A percentile compares a stretch with the other conserved stretches of the same genome.
phyloP scores from a whole-genome alignment of 2,888 invertebrate species.

The Exephanes ischioxanthus region DNA sequence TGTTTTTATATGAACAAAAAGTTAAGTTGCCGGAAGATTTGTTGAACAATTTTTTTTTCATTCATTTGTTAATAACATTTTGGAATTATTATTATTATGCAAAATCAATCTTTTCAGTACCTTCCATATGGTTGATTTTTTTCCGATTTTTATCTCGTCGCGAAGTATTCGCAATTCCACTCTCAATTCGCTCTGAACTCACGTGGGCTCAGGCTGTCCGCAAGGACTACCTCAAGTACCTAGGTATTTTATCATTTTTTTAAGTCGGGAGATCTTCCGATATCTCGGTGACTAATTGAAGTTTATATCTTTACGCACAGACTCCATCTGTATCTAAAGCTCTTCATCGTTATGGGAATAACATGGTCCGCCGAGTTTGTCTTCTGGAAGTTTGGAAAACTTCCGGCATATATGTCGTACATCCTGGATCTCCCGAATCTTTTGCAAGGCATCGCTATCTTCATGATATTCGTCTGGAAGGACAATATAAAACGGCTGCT shows the following conservation, averaged over 20 bases:
- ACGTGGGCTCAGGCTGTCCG: too few relatives aligned
- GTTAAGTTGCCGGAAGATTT: too few relatives aligned
- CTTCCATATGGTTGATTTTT: too few relatives aligned
- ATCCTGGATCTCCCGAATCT: constrained; percentile 89
- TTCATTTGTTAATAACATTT: too few relatives aligned
- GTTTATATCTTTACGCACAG: constrained; percentile 84
- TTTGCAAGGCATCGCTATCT: constrained; percentile 81
- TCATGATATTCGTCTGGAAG: constrained; percentile 16
- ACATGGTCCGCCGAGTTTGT: constrained; percentile 93
- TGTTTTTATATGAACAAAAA: too few relatives aligned
- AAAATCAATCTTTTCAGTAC: too few relatives aligned
- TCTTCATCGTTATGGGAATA: constrained; percentile 94
- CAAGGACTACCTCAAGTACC: too few relatives aligned
- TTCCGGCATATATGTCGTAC: constrained; percentile 86
- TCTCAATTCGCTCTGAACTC: too few relatives aligned
- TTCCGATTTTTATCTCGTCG: too few relatives aligned
- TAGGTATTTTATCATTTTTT: background rate
- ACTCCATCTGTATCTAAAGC: constrained; percentile 91
- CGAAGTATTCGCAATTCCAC: too few relatives aligned
- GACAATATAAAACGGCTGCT: background rate
- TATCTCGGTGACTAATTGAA: constrained; percentile 84
- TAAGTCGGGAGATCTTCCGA: background rate
- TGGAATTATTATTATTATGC: too few relatives aligned
- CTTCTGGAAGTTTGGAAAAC: constrained; percentile 87
- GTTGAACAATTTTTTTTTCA: too few relatives aligned